These are phyloP conservation scores for Acanthosepion esculentum DNA, from an alignment of 2,888 invertebrate genomes.

Conservation along the genomic window DNA sequence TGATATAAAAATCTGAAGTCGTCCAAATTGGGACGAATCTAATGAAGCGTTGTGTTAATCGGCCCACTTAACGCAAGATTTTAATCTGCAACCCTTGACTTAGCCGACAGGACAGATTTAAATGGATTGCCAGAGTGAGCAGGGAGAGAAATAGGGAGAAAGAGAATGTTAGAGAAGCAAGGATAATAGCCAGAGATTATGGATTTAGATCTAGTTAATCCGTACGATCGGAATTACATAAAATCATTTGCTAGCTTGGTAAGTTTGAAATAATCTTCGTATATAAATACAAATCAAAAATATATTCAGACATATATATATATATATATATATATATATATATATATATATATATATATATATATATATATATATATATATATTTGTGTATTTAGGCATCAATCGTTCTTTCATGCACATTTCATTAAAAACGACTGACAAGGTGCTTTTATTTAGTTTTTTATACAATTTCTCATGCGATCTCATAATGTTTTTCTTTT, in stretches of 20 bases:
- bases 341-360: constrained; percentile 33
- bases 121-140: neutral
- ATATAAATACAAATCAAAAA: neutral
- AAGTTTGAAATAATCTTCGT: neutral
- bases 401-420: too few species aligned
- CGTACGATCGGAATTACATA: neutral
- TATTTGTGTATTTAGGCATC: too few species aligned
- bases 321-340: neutral
- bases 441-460: too few species aligned
- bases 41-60: neutral
- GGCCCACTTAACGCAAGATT: neutral
- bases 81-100: neutral
- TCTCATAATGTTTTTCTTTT: too few species aligned
- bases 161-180: neutral
- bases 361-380: too few species aligned
- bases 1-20: neutral
- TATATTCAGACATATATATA: neutral
- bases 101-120: neutral
- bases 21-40: neutral
- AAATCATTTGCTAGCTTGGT: neutral
- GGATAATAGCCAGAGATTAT: neutral
- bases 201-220: neutral
- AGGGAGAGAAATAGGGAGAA: neutral
- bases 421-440: too few species aligned
- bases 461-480: too few species aligned